These are phyloP conservation scores for Neolamprologus fasciatus DNA, from an alignment of 2,113 vertebrate species.

Conservation along the genomic window DNA sequence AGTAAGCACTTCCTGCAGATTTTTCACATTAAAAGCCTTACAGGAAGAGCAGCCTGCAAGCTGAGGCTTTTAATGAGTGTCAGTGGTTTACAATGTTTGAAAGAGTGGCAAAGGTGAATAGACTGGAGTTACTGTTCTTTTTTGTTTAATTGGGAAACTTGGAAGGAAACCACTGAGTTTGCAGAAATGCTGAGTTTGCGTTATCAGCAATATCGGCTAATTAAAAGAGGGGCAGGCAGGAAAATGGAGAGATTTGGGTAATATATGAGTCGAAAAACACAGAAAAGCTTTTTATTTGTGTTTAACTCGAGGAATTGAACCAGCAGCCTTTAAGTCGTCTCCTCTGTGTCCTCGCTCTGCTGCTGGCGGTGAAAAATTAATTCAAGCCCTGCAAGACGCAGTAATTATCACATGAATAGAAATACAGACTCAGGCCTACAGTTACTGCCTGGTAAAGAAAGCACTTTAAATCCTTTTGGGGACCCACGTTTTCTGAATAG, in stretches of 20 bases:
- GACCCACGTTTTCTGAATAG: background rate
- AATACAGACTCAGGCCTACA: background rate
- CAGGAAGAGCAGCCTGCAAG: background rate
- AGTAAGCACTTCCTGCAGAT: background rate
- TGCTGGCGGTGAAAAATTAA: background rate
- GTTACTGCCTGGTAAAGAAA: background rate
- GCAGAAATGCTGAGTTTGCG: background rate
- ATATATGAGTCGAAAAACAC: background rate
- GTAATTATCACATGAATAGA: background rate
- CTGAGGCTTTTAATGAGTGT: background rate
- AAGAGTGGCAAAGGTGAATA: background rate
- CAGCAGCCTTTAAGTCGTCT: background rate
- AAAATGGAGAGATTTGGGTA: background rate
- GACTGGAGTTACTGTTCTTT: background rate
- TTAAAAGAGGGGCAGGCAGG: background rate
- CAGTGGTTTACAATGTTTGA: background rate
- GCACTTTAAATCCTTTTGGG: background rate
- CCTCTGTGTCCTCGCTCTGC: background rate
- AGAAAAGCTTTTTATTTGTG: background rate
- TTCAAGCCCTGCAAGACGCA: background rate
- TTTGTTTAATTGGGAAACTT: background rate
- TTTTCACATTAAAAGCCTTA: background rate
- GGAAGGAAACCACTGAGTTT: background rate
- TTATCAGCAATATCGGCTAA: background rate
- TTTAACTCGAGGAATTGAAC: background rate